Conservation (phyloP, 2,797 vertebrate genomes). For the Zenarchopterus dispar region DNA sequence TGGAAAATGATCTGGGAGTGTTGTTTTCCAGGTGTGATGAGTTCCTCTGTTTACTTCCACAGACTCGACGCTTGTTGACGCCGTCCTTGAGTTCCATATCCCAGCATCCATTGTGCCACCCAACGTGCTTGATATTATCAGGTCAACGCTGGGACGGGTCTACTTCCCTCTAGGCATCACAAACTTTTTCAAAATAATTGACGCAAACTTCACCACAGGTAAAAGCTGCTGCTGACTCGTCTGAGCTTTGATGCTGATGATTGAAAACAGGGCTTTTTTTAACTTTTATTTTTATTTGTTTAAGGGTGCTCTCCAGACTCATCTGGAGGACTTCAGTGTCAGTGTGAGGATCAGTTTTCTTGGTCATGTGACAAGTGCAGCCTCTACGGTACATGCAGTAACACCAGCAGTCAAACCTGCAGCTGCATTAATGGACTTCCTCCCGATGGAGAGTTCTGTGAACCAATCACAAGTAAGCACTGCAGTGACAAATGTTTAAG, state of each 20-base stretch:
- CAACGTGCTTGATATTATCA: not conserved
- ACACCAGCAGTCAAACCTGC: conserved; percentile 22
- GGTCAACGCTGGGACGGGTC: accelerated
- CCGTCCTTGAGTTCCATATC: conserved; percentile 23
- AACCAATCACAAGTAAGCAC: conserved; percentile 49
- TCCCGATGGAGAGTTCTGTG: conserved; percentile 31
- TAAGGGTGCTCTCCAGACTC: conserved; percentile 22
- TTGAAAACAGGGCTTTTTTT: not conserved
- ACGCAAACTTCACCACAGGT: conserved; percentile 51
- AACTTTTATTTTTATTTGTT: not conserved
- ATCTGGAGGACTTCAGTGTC: conserved; percentile 27
- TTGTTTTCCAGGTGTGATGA: not conserved
- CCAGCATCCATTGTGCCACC: not conserved
- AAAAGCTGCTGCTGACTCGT: not conserved
- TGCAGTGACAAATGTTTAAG: no score
- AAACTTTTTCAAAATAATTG: not conserved
- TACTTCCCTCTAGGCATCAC: accelerated
- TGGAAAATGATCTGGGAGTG: no score
- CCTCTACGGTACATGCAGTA: conserved; percentile 20
- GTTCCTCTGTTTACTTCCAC: conserved; percentile 8
- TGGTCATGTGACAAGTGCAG: conserved; percentile 60
- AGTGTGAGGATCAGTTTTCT: conserved; percentile 49
- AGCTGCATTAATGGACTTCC: conserved; percentile 48
- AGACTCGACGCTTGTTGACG: conserved; percentile 3
- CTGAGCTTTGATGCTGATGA: not conserved